A percentile compares a stretch with the other conserved stretches of the same genome.
These are phyloP conservation scores for Brachyistius frenatus DNA, from an alignment of 2,113 vertebrate species.

Conservation along the genomic window DNA sequence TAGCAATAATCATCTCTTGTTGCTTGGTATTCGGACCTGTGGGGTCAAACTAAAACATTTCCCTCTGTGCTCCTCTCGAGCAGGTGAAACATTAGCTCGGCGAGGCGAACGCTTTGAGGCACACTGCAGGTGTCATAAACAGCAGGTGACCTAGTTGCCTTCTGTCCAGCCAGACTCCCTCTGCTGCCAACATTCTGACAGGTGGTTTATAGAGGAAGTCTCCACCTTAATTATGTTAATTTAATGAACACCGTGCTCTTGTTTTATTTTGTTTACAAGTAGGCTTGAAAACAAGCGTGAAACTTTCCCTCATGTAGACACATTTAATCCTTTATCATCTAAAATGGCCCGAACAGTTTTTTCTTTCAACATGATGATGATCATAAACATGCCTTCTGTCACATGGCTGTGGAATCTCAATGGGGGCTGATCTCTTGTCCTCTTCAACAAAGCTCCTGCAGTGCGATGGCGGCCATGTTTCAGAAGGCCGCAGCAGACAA, in stretches of 20 bases:
- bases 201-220: slow-evolving; percentile 33
- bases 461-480: slow-evolving; percentile 63
- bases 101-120: slow-evolving; percentile 4
- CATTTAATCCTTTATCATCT: neutral
- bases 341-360: neutral
- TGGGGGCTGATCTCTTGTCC: slow-evolving; percentile 63
- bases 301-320: neutral
- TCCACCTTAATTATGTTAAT: neutral
- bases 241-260: slow-evolving; percentile 4
- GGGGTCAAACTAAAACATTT: neutral
- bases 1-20: neutral
- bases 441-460: slow-evolving; percentile 68
- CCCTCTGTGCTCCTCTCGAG: neutral
- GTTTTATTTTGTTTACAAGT: slow-evolving; percentile 26
- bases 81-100: slow-evolving; percentile 76
- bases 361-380: neutral
- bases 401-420: slow-evolving; percentile 78
- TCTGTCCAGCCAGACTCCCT: slow-evolving; percentile 16
- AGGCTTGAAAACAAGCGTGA: slow-evolving; percentile 9
- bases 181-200: slow-evolving; percentile 27
- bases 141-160: slow-evolving; percentile 71
- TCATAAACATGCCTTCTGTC: slow-evolving; percentile 51
- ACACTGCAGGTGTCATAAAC: slow-evolving; percentile 55
- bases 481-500: slow-evolving; percentile 65
- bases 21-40: neutral